Conservation (phyloP, 2,888 invertebrate genomes). For the Chaitophorus viminalis region DNA sequence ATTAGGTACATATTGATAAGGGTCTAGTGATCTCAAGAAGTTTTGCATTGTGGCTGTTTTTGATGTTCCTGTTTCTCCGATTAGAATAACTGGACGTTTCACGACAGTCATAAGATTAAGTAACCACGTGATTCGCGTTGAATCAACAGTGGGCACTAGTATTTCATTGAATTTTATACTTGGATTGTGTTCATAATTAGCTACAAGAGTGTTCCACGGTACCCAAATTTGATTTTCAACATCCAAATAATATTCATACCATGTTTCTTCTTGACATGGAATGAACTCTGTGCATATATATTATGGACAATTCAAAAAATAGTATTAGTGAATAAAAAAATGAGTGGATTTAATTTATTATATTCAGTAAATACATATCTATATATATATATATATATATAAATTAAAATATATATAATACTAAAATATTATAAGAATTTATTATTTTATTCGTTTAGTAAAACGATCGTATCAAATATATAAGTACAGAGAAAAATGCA, state of each 20-base stretch:
- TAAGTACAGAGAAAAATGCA: too few relatives aligned
- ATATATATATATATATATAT: too few relatives aligned
- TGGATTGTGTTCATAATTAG: slow-evolving; percentile 79
- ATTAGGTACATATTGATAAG: slow-evolving; percentile 74
- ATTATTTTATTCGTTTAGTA: too few relatives aligned
- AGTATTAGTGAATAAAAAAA: too few relatives aligned
- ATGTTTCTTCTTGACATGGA: slow-evolving; percentile 70
- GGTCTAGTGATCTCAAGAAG: slow-evolving; percentile 78
- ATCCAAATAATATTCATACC: slow-evolving; percentile 87
- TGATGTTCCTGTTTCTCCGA: slow-evolving; percentile 92
- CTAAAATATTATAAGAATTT: too few relatives aligned
- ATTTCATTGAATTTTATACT: slow-evolving; percentile 79
- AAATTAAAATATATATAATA: too few relatives aligned
- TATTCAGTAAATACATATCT: too few relatives aligned
- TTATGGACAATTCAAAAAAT: too few relatives aligned
- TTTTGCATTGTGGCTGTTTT: slow-evolving; percentile 90
- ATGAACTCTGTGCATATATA: not conserved
- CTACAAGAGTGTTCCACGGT: slow-evolving; percentile 86
- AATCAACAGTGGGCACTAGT: slow-evolving; percentile 90
- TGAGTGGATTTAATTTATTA: too few relatives aligned
- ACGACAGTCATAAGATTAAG: slow-evolving; percentile 82
- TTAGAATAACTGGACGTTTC: slow-evolving; percentile 80
- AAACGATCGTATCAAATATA: too few relatives aligned
- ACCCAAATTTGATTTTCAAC: slow-evolving; percentile 77
- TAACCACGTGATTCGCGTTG: slow-evolving; percentile 81